Percentiles rank a stretch among this genome's conserved stretches.
These are phyloP conservation scores for Nephrotoma flavescens DNA, from an alignment of 2,888 invertebrate species.

Conservation along the genomic window DNA sequence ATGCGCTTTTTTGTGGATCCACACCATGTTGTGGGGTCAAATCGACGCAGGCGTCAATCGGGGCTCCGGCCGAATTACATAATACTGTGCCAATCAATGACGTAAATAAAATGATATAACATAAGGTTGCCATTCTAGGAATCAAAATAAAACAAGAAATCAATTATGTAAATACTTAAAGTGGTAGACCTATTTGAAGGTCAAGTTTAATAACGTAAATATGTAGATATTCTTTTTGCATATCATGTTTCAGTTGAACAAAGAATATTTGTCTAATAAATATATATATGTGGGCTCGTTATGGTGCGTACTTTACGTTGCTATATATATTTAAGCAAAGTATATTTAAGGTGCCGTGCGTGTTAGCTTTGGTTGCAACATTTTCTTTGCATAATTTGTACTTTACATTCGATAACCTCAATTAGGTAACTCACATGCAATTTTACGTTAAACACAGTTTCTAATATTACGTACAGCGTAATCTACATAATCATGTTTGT, in stretches of 20 bases:
- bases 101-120: neutral
- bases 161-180: neutral
- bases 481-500: neutral
- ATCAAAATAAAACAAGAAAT: neutral
- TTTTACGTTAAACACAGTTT: neutral
- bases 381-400: neutral
- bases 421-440: neutral
- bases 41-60: slow-evolving; percentile 44
- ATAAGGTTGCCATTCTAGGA: neutral
- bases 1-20: slow-evolving; percentile 36
- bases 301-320: neutral
- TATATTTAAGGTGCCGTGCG: too few species aligned
- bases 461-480: neutral
- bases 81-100: slow-evolving; percentile 13
- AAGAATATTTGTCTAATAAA: neutral
- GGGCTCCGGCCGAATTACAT: slow-evolving; percentile 47
- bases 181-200: neutral
- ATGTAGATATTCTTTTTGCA: neutral
- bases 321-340: too few species aligned
- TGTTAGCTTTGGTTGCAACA: too few species aligned
- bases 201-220: neutral
- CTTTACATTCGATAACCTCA: neutral
- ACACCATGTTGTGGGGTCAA: slow-evolving; percentile 53
- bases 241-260: neutral
- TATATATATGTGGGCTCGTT: neutral